A percentile compares a stretch with the other conserved stretches of the same genome.
These are phyloP conservation scores for Ips nitidus DNA, from an alignment of 1,140 invertebrate genomes.

Conservation along the genomic window DNA sequence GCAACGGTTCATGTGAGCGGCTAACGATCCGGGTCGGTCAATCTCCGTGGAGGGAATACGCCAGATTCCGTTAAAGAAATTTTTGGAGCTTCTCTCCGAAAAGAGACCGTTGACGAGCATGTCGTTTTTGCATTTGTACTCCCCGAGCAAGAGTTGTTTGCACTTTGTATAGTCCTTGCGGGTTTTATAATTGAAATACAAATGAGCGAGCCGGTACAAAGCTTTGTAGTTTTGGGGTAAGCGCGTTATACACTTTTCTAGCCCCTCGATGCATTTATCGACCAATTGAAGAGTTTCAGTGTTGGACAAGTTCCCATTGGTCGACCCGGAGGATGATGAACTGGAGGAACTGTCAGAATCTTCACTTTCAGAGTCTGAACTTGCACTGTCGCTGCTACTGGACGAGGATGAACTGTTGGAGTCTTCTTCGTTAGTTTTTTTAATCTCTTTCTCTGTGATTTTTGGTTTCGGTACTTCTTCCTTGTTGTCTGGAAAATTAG, in stretches of 20 bases:
- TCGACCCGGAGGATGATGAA: constrained; percentile 43
- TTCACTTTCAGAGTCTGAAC: constrained; percentile 48
- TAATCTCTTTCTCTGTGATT: constrained; percentile 35
- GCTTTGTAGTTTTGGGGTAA: constrained; percentile 94
- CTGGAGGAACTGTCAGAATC: constrained; percentile 44
- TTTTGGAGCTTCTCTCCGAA: constrained; percentile 76
- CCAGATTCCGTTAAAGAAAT: constrained; percentile 95
- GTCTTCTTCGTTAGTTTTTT: constrained; percentile 39
- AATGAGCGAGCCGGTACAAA: constrained; percentile 81
- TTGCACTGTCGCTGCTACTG: constrained; percentile 37
- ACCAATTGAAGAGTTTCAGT: constrained; percentile 45
- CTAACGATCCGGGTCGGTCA: constrained; percentile 88
- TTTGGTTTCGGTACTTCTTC: constrained; percentile 12
- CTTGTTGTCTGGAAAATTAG: no score
- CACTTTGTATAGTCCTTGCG: constrained; percentile 69
- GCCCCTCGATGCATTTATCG: constrained; percentile 52
- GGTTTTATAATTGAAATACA: constrained; percentile 74
- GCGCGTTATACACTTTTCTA: constrained; percentile 81
- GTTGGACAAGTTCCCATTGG: constrained; percentile 44
- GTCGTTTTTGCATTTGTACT: constrained; percentile 64
- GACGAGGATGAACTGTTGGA: constrained; percentile 41
- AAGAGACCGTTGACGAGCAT: constrained; percentile 78
- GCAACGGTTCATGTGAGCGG: constrained; percentile 86
- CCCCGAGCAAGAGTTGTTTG: constrained; percentile 70
- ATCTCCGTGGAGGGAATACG: constrained; percentile 86